Base-by-base conservation (phyloP, 2,797 vertebrate genomes). In the Lithobates sylvaticus region DNA sequence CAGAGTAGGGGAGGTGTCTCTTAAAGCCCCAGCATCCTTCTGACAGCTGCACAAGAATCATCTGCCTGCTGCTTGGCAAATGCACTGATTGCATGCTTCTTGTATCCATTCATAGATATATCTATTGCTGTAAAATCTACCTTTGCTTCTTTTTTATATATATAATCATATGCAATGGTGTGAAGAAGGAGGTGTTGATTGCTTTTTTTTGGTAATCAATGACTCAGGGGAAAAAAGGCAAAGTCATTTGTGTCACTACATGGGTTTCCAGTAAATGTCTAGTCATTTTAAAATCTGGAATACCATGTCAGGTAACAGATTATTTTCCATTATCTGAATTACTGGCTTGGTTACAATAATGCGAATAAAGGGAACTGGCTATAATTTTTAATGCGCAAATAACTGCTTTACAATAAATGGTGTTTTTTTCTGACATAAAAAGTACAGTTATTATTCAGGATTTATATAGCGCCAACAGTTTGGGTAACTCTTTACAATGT, bases 1-100 rank as follows among this genome's bases (percentile, higher is more conserved):
- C 76, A 75, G 90, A 82, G 88, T 88, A 94, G 96, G 95, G 95
- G 93, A 92, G 94, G 94, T 90, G 92, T 88, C 90, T 96, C 97
- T 99, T 99, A 98, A 98, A 98, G 97, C 96, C 95, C 94, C 95
- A 96, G 96, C 92, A 90, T 88, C 91, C 92, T 86, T 88, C 73
- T 89, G 88, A 90, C 91, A 88, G 91, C 78, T 81, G 68, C 67
- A 36, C 50, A 70, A 36, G 44, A n/a, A 36, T 54, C 50, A 64
- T 16, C 36, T 47, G 44, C 50, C 68, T 81, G 78, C 68, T 68
- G 23, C 23, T 32, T 77, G 76, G 21, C 27, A 12, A 12, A 76
- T 34, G 12, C 23, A 73, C 8, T 13, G 34, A 21, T n/a, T 36
- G 8, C 61, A 36, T 61, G 61, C 32, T 21, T 79, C 10, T 23